Evolutionary conservation across 2,797 vertebrate species (phyloP).

Genomic region (Alcedo quadribrachys): DNA sequence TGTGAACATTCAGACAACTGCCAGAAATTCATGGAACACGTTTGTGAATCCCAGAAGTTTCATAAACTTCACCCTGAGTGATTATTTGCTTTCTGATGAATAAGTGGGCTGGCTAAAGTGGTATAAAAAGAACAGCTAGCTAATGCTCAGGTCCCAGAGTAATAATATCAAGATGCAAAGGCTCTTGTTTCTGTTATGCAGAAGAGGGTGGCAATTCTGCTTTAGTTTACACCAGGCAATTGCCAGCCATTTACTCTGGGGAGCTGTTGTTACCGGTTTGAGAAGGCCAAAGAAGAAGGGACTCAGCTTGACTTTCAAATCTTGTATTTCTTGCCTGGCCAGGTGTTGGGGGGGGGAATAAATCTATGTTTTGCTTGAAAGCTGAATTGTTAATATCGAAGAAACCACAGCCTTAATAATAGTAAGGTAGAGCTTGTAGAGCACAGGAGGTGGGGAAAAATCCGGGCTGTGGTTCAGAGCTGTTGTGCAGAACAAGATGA

Average conservation of each 20-base stretch:
- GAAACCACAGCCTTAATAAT: neutral
- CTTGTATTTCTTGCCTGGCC: neutral
- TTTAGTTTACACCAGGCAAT: neutral
- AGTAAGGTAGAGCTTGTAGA: neutral
- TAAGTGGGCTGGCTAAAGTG: neutral
- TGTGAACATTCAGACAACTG: conserved; percentile 57
- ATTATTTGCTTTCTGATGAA: conserved; percentile 51
- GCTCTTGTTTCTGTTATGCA: neutral
- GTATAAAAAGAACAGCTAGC: neutral
- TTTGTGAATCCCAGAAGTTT: conserved; percentile 66
- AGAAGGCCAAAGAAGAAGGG: neutral
- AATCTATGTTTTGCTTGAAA: neutral
- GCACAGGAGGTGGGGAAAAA: neutral
- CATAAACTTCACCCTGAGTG: conserved; percentile 54
- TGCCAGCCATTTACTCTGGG: neutral
- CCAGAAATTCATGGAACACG: conserved; percentile 58
- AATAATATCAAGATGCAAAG: neutral
- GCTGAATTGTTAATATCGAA: neutral
- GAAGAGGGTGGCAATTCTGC: neutral
- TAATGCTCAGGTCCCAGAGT: neutral
- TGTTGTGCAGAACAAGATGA: neutral
- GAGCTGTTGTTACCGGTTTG: neutral
- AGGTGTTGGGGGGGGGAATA: neutral
- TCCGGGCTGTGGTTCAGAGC: neutral
- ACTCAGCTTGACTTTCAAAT: neutral